Evolutionary conservation across 1,140 invertebrate genomes (phyloP), one percentile per base, ranked within the genome.

Genomic region (Cyclargus thomasi): DNA sequence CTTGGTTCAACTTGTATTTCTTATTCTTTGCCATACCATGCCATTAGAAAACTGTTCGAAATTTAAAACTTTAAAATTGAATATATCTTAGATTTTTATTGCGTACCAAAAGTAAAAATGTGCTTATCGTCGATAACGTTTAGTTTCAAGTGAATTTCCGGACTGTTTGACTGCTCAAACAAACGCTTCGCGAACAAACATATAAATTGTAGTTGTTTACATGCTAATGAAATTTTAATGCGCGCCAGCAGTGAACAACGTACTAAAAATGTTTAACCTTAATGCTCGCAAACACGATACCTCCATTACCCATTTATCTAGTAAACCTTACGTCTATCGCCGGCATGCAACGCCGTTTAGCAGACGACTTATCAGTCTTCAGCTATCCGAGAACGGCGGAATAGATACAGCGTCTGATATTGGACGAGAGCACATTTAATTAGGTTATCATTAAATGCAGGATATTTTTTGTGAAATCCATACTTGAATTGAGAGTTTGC

Each of bases 271-370:
- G 55, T 59, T 59, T 59, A 59, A 21, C 55, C 29, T 64, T 64
- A 59, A 69, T 63, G 62, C 62, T 55, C 18, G 29, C 16, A 53
- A 69, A 69, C 67, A 64, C 63, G 67, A 69, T 65, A 59, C 67
- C 18, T 64, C 29, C 67, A 65, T 69, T 69, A 69, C 57, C 55
- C 67, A 65, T 69, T 64, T 69, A 64, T 69, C 63, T 53, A 35
- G 53, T 65, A 39, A 57, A 55, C 64, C 39, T 62, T 65, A 69
- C 64, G 67, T 39, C 29, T 55, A 57, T 65, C 63, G 67, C 55
- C 57, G 55, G 59, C 67, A 65, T 69, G 67, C 63, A 55, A 69
- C 59, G 63, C n/a, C 57, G 17, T 62, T 39, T 62, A 65, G 39
- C 39, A 47, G 39, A 47, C 62, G 55, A 59, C 55, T 59, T 59